A percentile compares a stretch with the other conserved stretches of the same genome.
These are phyloP conservation scores for Aspidoscelis tigris DNA, from an alignment of 2,113 vertebrate genomes.

Conservation along the genomic window DNA sequence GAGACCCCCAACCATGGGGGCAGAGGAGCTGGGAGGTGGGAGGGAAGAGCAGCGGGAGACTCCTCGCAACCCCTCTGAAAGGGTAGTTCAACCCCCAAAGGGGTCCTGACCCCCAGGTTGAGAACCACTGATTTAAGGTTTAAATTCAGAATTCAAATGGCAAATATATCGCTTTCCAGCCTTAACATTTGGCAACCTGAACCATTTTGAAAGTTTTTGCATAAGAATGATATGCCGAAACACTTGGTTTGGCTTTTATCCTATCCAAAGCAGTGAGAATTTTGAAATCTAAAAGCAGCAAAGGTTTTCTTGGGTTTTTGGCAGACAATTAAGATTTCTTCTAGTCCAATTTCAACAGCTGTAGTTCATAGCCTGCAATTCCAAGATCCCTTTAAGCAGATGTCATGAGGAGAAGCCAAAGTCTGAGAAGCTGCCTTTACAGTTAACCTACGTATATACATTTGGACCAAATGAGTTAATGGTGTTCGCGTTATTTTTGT, in stretches of 20 bases:
- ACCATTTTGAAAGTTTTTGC: neutral
- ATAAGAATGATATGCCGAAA: neutral
- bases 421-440: neutral
- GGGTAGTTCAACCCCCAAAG: no score
- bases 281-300: neutral
- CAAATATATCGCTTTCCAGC: neutral
- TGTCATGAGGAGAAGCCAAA: neutral
- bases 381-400: neutral
- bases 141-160: neutral
- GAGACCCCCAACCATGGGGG: no score
- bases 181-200: neutral
- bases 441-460: neutral
- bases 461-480: neutral
- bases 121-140: neutral
- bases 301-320: neutral
- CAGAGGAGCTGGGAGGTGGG: no score
- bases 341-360: conserved; percentile 8
- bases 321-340: neutral
- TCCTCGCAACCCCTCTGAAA: no score
- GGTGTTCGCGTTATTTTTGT: neutral
- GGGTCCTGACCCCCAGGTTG: no score
- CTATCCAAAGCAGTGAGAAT: neutral
- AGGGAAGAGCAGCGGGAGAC: no score
- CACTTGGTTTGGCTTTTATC: neutral
- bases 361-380: neutral